A percentile compares a stretch with the other conserved stretches of the same genome.
phyloP scores from a whole-genome alignment of 30 jellyfish, hydroid and myxozoan genomes.

The Hydractinia symbiolongicarpus region DNA sequence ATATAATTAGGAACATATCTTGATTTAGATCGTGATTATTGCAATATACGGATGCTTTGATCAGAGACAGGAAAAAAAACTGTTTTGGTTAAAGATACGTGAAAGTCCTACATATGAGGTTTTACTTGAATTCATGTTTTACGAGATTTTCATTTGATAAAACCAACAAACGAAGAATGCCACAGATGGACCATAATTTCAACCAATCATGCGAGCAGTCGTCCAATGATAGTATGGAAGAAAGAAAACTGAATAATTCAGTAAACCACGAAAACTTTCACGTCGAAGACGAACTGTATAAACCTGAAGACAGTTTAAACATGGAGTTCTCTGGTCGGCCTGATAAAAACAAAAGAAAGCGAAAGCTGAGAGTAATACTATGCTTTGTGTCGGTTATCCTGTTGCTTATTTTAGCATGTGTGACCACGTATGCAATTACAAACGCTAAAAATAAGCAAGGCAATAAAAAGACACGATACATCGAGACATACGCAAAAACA shows the following conservation, averaged over 20 bases:
- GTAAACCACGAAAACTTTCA: background rate
- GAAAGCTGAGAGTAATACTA: background rate
- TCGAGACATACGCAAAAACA: background rate
- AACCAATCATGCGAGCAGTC: background rate
- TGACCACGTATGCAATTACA: background rate
- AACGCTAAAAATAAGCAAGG: background rate
- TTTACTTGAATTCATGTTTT: slow-evolving; percentile 26
- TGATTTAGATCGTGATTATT: too few relatives aligned
- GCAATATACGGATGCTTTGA: too few relatives aligned
- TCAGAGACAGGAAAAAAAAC: too few relatives aligned
- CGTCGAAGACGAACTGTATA: background rate
- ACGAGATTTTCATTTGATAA: slow-evolving; percentile 14
- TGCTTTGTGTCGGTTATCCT: background rate
- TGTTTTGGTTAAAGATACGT: too few relatives aligned
- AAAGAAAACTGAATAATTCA: background rate
- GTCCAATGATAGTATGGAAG: background rate
- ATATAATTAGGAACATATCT: too few relatives aligned
- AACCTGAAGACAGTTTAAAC: background rate
- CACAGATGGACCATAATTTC: slow-evolving; percentile 8
- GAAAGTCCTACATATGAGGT: slow-evolving; percentile 3
- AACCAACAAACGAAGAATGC: background rate
- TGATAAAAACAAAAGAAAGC: background rate
- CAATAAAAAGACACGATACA: background rate
- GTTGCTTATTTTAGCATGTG: background rate
- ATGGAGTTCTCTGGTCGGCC: background rate